These are phyloP conservation scores for Hanleya hanleyi DNA, from an alignment of 2,888 invertebrate species.

Conservation along the genomic window DNA sequence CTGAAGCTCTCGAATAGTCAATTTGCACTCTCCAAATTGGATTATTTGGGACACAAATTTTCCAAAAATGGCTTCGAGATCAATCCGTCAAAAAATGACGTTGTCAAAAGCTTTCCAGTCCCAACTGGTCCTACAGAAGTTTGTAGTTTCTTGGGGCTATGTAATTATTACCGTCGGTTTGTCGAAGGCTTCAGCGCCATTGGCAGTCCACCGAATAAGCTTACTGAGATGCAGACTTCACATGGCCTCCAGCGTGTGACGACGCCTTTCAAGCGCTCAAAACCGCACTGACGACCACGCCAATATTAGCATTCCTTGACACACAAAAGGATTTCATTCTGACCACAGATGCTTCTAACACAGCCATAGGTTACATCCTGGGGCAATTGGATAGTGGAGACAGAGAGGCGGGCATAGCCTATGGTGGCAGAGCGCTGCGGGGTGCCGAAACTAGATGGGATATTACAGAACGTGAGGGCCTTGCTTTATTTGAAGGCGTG, in stretches of 20 bases:
- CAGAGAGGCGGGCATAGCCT: slow-evolving; percentile 12
- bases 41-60: slow-evolving; percentile 1
- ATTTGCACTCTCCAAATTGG: too few species aligned
- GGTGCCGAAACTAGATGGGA: slow-evolving; percentile 12
- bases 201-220: slow-evolving; percentile 49
- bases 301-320: slow-evolving; percentile 22
- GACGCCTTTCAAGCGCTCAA: slow-evolving; percentile 54
- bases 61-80: neutral
- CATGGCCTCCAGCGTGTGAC: slow-evolving; percentile 53
- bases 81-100: neutral
- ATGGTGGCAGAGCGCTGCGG: slow-evolving; percentile 20
- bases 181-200: slow-evolving; percentile 47
- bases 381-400: slow-evolving; percentile 15
- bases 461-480: slow-evolving; percentile 14
- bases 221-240: slow-evolving; percentile 46
- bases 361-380: slow-evolving; percentile 23
- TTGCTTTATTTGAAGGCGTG: slow-evolving; percentile 29
- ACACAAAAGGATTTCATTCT: slow-evolving; percentile 5
- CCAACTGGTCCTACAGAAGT: neutral
- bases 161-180: slow-evolving; percentile 67
- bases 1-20: slow-evolving; percentile 8
- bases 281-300: slow-evolving; percentile 13
- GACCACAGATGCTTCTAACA: slow-evolving; percentile 24
- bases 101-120: neutral
- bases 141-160: neutral